Percentiles rank a stretch among this genome's conserved stretches.
Evolutionary conservation across 2,113 vertebrate genomes (phyloP).

Genomic region (Dendropsophus ebraccatus): DNA sequence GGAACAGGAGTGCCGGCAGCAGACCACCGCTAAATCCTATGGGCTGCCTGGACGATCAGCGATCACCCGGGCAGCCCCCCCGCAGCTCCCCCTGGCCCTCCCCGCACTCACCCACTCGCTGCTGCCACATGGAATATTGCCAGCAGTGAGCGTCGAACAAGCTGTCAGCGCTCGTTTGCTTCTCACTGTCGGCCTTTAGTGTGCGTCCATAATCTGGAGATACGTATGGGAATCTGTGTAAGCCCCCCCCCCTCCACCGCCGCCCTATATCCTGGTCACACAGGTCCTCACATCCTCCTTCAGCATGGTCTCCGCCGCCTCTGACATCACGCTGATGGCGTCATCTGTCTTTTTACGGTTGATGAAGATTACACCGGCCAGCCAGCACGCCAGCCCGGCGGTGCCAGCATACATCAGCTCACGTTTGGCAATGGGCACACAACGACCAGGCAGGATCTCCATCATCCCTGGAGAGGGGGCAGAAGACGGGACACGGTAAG

Average conservation of each 20-base stretch:
- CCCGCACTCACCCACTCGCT: too few species aligned
- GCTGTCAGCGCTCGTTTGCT: too few species aligned
- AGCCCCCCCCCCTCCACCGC: background rate
- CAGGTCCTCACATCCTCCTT: slow-evolving; percentile 72
- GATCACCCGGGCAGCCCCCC: too few species aligned
- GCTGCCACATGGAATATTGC: too few species aligned
- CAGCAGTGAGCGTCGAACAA: too few species aligned
- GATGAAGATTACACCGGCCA: slow-evolving; percentile 78
- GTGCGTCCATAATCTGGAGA: background rate
- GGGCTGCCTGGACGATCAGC: too few species aligned
- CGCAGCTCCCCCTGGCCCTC: too few species aligned
- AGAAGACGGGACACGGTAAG: background rate
- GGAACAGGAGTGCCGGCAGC: too few species aligned
- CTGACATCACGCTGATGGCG: slow-evolving; percentile 74
- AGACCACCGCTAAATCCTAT: too few species aligned
- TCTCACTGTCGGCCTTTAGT: too few species aligned
- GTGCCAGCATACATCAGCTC: slow-evolving; percentile 77
- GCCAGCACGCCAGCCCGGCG: slow-evolving; percentile 76
- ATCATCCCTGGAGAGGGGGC: slow-evolving; percentile 71
- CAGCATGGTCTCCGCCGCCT: slow-evolving; percentile 68
- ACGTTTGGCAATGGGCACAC: slow-evolving; percentile 77
- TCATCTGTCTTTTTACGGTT: slow-evolving; percentile 72
- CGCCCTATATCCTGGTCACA: background rate
- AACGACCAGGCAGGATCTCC: slow-evolving; percentile 76
- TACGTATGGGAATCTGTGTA: background rate